Percentiles rank a stretch among this genome's conserved stretches.
Evolutionary conservation across 2,888 invertebrate species (phyloP).

Genomic region (Diadromus collaris): DNA sequence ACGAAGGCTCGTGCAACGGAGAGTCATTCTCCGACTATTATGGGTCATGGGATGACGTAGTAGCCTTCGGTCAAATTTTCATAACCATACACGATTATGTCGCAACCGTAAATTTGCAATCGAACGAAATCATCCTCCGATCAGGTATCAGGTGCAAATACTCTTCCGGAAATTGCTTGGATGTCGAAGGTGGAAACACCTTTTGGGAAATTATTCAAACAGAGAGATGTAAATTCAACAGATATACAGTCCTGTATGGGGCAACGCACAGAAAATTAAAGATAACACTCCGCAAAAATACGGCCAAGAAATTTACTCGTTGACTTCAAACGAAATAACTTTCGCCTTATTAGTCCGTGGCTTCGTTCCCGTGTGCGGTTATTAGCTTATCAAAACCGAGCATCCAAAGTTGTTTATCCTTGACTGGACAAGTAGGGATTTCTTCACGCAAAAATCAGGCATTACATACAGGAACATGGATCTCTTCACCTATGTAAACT

Average conservation of each 20-base stretch:
- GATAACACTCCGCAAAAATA: not conserved
- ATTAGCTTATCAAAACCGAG: slow-evolving; percentile 43
- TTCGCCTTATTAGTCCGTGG: slow-evolving; percentile 54
- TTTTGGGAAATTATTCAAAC: slow-evolving; percentile 41
- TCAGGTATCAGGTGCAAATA: slow-evolving; percentile 48
- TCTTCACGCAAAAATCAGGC: not conserved
- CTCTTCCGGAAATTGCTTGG: too few relatives aligned
- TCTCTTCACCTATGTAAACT: slow-evolving; percentile 55
- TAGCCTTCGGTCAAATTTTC: slow-evolving; percentile 33
- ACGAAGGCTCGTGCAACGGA: slow-evolving; percentile 13
- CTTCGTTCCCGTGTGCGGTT: slow-evolving; percentile 39
- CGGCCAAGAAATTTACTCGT: slow-evolving; percentile 22
- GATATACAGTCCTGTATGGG: slow-evolving; percentile 30
- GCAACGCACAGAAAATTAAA: slow-evolving; percentile 20
- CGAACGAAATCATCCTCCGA: slow-evolving; percentile 36
- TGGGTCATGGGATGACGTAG: slow-evolving; percentile 36
- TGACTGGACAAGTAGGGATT: not conserved
- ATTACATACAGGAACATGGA: slow-evolving; percentile 27
- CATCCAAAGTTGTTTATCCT: slow-evolving; percentile 59
- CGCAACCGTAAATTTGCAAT: slow-evolving; percentile 36
- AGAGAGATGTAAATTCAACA: slow-evolving; percentile 8
- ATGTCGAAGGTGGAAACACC: slow-evolving; percentile 43
- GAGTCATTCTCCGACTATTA: slow-evolving; percentile 32
- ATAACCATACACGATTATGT: slow-evolving; percentile 22
- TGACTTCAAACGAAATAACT: slow-evolving; percentile 36